Evolutionary conservation across 92 coral and sea anemone species (phyloP).

Genomic region (Metridium senile): DNA sequence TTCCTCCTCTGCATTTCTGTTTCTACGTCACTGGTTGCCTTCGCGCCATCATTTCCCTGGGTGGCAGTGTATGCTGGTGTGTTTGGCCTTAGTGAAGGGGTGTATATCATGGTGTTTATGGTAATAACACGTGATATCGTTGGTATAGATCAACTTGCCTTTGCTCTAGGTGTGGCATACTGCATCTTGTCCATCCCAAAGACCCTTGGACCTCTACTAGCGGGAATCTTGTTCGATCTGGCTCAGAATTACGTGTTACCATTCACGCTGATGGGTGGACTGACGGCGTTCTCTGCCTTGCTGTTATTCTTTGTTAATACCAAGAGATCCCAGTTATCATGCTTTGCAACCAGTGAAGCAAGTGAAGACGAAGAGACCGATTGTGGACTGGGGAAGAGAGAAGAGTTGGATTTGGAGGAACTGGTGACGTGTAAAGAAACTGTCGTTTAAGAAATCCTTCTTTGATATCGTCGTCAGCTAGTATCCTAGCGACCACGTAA

Average conservation of each 20-base stretch:
- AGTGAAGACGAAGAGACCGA: not conserved
- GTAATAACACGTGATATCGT: constrained; percentile 73
- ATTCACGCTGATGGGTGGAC: constrained; percentile 37
- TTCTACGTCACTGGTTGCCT: constrained; percentile 53
- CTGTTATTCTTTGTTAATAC: constrained; percentile 9
- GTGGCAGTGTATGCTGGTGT: constrained; percentile 52
- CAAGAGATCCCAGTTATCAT: not conserved
- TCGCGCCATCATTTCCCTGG: constrained; percentile 44
- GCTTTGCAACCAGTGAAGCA: not conserved
- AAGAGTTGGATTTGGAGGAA: not conserved
- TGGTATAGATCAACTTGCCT: constrained; percentile 53
- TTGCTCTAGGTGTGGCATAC: constrained; percentile 64
- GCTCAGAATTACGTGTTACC: constrained; percentile 49
- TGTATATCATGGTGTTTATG: constrained; percentile 55
- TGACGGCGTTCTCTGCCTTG: constrained; percentile 5
- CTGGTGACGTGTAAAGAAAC: constrained; percentile 1
- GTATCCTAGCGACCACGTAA: not conserved
- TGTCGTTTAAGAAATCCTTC: not conserved
- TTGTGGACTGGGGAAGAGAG: not conserved
- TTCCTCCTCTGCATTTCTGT: constrained; percentile 59
- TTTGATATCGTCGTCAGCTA: not conserved
- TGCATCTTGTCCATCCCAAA: constrained; percentile 65
- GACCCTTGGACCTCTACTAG: constrained; percentile 74
- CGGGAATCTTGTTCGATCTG: constrained; percentile 56
- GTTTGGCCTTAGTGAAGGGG: constrained; percentile 67